Conservation (phyloP, 2,797 vertebrate species). For the Fratercula arctica region DNA sequence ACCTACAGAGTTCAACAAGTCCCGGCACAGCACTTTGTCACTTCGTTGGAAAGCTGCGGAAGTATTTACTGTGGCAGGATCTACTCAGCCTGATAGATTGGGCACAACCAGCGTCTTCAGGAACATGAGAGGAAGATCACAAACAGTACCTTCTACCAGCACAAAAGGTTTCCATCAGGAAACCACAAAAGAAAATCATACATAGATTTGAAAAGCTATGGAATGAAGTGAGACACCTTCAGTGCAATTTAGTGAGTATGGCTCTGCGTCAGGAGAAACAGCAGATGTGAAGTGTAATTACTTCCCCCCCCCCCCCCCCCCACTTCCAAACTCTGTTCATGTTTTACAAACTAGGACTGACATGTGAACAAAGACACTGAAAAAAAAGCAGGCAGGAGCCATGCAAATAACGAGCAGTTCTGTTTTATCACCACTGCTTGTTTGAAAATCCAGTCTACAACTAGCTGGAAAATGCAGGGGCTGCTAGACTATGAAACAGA, state of each 20-base stretch:
- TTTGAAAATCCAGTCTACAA: constrained; percentile 24
- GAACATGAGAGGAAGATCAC: not conserved
- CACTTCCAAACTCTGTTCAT: constrained; percentile 25
- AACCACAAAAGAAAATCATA: not conserved
- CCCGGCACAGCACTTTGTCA: not conserved
- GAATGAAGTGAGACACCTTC: not conserved
- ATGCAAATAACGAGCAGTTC: constrained; percentile 28
- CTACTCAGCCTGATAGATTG: not conserved
- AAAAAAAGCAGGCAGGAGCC: constrained; percentile 43
- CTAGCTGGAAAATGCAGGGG: not conserved
- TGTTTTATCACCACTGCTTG: constrained; percentile 17
- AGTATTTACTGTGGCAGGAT: not conserved
- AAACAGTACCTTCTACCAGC: not conserved
- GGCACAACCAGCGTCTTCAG: not conserved
- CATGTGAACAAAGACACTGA: constrained; percentile 58
- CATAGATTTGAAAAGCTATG: not conserved
- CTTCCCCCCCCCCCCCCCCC: not conserved
- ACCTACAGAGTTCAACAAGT: not conserved
- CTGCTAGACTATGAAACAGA: not conserved
- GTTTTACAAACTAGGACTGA: constrained; percentile 75
- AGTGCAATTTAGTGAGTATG: not conserved
- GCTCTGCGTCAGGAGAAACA: not conserved
- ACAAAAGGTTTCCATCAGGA: not conserved
- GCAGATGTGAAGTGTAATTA: constrained; percentile 68
- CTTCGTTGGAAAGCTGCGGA: not conserved